These are phyloP conservation scores for Pterocles burchelli DNA, from an alignment of 2,113 vertebrate genomes.

Conservation along the genomic window DNA sequence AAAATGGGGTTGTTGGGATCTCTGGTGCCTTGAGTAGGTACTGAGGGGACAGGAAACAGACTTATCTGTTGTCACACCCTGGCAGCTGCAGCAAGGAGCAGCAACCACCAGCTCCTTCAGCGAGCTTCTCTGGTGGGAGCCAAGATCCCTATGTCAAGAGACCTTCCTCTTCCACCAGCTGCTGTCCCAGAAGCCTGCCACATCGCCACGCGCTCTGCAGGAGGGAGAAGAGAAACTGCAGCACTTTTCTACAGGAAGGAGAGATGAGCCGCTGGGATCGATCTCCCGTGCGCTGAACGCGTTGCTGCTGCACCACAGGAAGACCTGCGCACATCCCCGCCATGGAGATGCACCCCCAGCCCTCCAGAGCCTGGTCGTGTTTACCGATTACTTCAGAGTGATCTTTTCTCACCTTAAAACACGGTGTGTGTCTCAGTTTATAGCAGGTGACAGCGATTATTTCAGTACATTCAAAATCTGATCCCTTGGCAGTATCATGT, in stretches of 20 bases:
- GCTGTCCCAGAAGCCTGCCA: neutral
- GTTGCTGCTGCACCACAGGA: neutral
- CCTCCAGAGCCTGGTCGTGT: neutral
- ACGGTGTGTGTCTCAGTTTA: neutral
- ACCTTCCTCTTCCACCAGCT: neutral
- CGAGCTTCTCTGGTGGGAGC: neutral
- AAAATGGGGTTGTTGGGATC: rapidly evolving
- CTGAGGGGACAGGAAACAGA: neutral
- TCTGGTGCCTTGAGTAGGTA: neutral
- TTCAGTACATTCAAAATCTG: neutral
- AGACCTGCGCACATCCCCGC: neutral
- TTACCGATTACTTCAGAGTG: neutral
- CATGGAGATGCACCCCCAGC: neutral
- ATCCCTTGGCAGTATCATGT: neutral
- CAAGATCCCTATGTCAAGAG: neutral
- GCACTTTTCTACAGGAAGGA: neutral
- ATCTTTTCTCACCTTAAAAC: neutral
- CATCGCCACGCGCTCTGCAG: neutral
- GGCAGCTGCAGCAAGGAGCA: neutral
- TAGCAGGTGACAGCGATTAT: neutral
- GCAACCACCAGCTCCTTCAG: neutral
- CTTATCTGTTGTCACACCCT: neutral
- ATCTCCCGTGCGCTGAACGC: rapidly evolving
- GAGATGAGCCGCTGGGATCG: neutral
- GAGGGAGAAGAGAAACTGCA: neutral